Conservation (phyloP, 2,113 vertebrate species). For the Nansenia antarctica region DNA sequence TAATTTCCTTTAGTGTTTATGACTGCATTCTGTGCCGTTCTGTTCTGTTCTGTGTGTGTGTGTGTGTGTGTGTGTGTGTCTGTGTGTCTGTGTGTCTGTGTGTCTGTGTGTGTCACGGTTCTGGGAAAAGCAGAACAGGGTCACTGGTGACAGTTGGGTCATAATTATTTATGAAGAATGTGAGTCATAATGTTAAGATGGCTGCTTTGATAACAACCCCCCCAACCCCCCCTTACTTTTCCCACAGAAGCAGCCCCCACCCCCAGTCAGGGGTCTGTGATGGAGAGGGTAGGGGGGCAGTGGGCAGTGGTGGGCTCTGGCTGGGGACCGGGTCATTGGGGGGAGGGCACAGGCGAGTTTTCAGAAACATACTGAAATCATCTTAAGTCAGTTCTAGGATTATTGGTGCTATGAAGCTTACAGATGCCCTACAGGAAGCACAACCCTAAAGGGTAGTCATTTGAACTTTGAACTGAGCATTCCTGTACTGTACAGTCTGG, state of each 20-base stretch:
- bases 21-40: constrained; percentile 23
- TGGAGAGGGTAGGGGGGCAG: not conserved
- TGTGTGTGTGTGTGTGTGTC: not conserved
- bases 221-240: not conserved
- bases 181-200: not conserved
- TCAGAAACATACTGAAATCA: too few relatives aligned
- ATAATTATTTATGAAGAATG: constrained; percentile 31
- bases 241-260: not conserved
- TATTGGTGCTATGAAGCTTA: too few relatives aligned
- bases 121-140: constrained; percentile 6
- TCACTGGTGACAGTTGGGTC: constrained; percentile 13
- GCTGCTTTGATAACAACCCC: too few relatives aligned
- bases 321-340: not conserved
- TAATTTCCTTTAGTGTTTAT: constrained; percentile 48
- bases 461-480: too few relatives aligned
- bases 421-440: too few relatives aligned
- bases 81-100: not conserved
- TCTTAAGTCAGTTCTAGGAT: too few relatives aligned
- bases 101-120: not conserved
- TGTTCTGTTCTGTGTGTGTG: constrained; percentile 3
- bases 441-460: too few relatives aligned
- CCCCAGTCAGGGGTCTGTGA: not conserved
- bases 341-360: not conserved
- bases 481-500: too few relatives aligned
- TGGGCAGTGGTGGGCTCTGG: not conserved